Percentiles rank a stretch among this genome's conserved stretches.
These are phyloP conservation scores for Quadroppia sp. DNA, from an alignment of 2,888 invertebrate genomes.

Conservation along the genomic window DNA sequence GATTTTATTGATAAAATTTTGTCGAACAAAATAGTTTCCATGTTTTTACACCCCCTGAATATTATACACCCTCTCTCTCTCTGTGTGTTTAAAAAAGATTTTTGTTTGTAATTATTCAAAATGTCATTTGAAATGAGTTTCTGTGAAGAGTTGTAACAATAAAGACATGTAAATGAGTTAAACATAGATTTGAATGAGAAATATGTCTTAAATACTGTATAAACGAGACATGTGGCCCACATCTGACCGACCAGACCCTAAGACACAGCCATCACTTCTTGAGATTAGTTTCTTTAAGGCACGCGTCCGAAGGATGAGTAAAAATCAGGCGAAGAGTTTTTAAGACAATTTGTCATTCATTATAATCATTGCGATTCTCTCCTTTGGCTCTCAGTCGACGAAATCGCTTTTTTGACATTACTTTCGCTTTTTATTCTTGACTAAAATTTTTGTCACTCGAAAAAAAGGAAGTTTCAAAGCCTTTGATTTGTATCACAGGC, in stretches of 20 bases:
- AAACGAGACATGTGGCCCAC: constrained; percentile 5
- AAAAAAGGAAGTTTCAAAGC: not conserved
- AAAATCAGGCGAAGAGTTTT: not conserved
- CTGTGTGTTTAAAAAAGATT: too few relatives aligned
- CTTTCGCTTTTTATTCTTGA: not conserved
- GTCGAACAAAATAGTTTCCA: too few relatives aligned
- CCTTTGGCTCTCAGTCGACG: too few relatives aligned
- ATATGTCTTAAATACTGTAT: not conserved
- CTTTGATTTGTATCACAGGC: not conserved
- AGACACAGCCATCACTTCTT: not conserved
- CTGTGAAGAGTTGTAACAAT: too few relatives aligned
- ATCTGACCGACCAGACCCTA: constrained; percentile 29
- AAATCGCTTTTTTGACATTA: constrained; percentile 6
- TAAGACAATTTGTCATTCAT: constrained; percentile 31
- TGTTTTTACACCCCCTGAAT: too few relatives aligned
- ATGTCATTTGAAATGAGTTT: too few relatives aligned
- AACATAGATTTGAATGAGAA: too few relatives aligned
- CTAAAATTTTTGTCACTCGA: not conserved
- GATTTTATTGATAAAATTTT: too few relatives aligned
- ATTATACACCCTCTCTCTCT: too few relatives aligned
- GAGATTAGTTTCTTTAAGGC: not conserved
- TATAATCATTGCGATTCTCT: constrained; percentile 10
- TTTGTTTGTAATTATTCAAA: too few relatives aligned
- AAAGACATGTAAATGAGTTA: too few relatives aligned
- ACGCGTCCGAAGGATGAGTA: constrained; percentile 10